Conservation (phyloP, 2,888 invertebrate genomes). For the Drosophila parthenogenetica region DNA sequence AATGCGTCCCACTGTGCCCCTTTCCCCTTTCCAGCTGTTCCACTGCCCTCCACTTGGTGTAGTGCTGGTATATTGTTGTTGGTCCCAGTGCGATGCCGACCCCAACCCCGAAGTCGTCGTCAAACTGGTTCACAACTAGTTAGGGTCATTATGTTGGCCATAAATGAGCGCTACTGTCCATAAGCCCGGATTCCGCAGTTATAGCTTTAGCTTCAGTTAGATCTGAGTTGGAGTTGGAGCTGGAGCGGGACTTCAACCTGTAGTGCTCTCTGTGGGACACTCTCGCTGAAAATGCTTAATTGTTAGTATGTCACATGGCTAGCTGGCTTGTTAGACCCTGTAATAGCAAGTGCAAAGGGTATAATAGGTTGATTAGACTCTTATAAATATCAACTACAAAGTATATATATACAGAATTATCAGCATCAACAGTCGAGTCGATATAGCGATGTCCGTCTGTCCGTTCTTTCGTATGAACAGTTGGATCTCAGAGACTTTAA, state of each 20-base stretch:
- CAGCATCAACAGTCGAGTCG: no score
- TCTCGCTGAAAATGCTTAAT: constrained; percentile 44
- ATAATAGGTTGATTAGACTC: background rate
- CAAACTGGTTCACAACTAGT: constrained; percentile 61
- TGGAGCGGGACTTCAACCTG: constrained; percentile 8
- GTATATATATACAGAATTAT: no score
- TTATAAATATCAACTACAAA: no score
- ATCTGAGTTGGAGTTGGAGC: background rate
- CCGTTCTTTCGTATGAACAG: no score
- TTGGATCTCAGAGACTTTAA: no score
- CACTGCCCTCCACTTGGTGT: constrained; percentile 3
- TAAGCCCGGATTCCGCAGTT: constrained; percentile 10
- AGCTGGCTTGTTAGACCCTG: background rate
- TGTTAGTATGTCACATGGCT: constrained; percentile 41
- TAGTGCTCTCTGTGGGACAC: constrained; percentile 24
- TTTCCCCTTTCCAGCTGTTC: background rate
- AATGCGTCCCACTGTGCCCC: constrained; percentile 3
- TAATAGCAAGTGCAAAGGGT: background rate
- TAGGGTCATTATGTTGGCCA: constrained; percentile 38
- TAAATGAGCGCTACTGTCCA: constrained; percentile 39
- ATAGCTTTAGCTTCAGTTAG: no score
- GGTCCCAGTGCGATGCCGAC: background rate
- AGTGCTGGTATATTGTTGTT: constrained; percentile 24
- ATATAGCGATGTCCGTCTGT: no score
- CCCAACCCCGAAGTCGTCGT: constrained; percentile 11